Evolutionary conservation across 2,113 vertebrate species (phyloP).

Genomic region (Erythrocebus patas): DNA sequence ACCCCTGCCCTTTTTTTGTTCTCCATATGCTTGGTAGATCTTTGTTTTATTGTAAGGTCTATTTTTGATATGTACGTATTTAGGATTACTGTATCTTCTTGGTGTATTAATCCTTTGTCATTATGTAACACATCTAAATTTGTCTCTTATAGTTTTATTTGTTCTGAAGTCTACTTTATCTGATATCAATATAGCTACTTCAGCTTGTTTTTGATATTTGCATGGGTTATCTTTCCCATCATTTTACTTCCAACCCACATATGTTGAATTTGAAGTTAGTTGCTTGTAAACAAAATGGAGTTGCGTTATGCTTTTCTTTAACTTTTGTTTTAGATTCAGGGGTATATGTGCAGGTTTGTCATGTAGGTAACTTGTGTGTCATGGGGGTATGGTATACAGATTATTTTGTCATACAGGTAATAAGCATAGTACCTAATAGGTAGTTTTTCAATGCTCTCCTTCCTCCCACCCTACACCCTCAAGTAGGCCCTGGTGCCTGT

Average conservation of each 20-base stretch:
- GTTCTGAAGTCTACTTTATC: neutral
- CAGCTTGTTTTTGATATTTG: neutral
- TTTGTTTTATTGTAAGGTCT: neutral
- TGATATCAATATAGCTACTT: neutral
- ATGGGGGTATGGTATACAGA: no score
- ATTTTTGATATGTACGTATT: neutral
- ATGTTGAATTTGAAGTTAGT: neutral
- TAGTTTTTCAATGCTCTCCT: no score
- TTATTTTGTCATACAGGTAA: no score
- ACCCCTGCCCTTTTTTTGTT: no score
- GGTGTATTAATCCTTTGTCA: neutral
- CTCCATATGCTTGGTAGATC: no score
- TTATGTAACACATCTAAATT: neutral
- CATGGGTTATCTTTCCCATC: neutral
- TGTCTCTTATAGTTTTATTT: neutral
- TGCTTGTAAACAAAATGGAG: neutral
- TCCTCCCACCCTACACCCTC: no score
- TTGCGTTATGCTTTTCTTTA: no score
- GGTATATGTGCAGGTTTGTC: no score
- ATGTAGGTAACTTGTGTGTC: no score
- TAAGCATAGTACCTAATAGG: no score
- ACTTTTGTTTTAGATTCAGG: no score
- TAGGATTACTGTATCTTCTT: neutral
- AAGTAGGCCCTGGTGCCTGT: no score
- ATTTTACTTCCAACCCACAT: neutral